Percentiles rank a stretch among this genome's conserved stretches.
phyloP scores from a whole-genome alignment of 1,140 invertebrate genomes.

The Drosophila bocqueti region DNA sequence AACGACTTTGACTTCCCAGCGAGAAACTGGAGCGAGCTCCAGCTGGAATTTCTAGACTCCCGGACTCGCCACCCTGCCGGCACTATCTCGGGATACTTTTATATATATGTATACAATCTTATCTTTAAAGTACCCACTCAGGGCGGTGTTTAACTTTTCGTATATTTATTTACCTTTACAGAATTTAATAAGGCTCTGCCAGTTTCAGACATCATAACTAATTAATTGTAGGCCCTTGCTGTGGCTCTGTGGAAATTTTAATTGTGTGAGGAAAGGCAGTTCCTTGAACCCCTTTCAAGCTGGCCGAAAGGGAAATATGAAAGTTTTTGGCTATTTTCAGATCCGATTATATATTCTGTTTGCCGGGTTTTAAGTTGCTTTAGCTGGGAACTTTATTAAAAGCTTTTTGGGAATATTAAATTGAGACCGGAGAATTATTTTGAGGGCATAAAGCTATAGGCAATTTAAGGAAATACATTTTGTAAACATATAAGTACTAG shows the following conservation, averaged over 20 bases:
- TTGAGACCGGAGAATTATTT: background rate
- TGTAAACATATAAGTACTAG: no score
- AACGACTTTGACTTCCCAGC: conserved; percentile 37
- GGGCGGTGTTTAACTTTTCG: background rate
- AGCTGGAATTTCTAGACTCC: conserved; percentile 23
- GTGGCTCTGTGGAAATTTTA: background rate
- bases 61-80: conserved; percentile 13
- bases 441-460: background rate
- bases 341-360: conserved; percentile 25
- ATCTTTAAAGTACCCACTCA: conserved; percentile 26
- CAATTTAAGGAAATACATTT: background rate
- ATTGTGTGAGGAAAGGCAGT: background rate
- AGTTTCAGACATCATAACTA: conserved; percentile 5
- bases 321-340: conserved; percentile 11
- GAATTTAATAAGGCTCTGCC: conserved; percentile 2
- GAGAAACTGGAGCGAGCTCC: conserved; percentile 33
- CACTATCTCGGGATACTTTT: conserved; percentile 8
- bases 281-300: conserved; percentile 8
- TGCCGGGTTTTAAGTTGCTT: conserved; percentile 3
- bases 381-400: conserved; percentile 14
- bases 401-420: conserved; percentile 15
- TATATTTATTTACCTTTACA: conserved; percentile 10
- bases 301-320: background rate
- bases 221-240: background rate
- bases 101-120: background rate